Percentiles rank a stretch among this genome's conserved stretches.
Conservation (phyloP, 2,888 invertebrate genomes). For the Lasioglossum malachurum region DNA sequence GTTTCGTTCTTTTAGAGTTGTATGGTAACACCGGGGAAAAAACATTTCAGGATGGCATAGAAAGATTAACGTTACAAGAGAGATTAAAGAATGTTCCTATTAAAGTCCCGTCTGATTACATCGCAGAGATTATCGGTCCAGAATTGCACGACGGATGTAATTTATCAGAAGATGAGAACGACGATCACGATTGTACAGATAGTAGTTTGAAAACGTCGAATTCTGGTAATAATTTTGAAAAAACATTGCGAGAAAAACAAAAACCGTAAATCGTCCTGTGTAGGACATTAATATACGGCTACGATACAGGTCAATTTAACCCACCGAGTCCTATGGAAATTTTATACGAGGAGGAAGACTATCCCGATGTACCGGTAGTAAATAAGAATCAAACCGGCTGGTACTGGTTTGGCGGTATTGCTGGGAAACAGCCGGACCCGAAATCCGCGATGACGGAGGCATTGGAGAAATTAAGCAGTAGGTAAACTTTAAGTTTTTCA, state of each 20-base stretch:
- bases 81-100: conserved; percentile 80
- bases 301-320: conserved; percentile 83
- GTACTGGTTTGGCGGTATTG: conserved; percentile 93
- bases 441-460: conserved; percentile 90
- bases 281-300: conserved; percentile 25
- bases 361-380: conserved; percentile 88
- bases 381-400: conserved; percentile 91
- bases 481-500: conserved; percentile 85
- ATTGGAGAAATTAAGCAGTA: conserved; percentile 92
- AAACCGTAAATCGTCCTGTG: not conserved
- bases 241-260: not conserved
- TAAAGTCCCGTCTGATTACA: conserved; percentile 82
- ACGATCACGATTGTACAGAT: conserved; percentile 77
- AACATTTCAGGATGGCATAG: conserved; percentile 78
- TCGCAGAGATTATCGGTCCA: conserved; percentile 83
- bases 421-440: conserved; percentile 89
- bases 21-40: conserved; percentile 25
- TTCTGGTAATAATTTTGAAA: conserved; percentile 74
- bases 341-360: conserved; percentile 87
- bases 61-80: conserved; percentile 80
- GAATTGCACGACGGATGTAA: conserved; percentile 83
- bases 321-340: conserved; percentile 85
- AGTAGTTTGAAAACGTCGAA: conserved; percentile 80
- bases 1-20: not conserved
- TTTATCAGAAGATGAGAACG: conserved; percentile 83